phyloP scores from a whole-genome alignment of 2,888 invertebrate species.

The Andrena bicolor region DNA sequence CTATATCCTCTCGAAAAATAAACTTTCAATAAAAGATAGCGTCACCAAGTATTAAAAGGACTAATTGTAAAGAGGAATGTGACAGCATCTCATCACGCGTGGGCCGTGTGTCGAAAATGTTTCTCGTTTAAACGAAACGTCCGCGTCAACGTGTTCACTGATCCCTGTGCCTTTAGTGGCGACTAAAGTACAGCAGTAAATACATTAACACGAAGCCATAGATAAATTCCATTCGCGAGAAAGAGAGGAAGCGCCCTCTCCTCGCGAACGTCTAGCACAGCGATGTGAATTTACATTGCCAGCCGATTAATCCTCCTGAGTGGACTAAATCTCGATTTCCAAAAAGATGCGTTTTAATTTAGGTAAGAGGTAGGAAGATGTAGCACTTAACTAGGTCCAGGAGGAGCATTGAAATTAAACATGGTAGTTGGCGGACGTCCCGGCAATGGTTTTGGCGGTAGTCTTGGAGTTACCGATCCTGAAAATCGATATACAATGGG shows the following conservation, averaged over 20 bases:
- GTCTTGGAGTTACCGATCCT: conserved; percentile 83
- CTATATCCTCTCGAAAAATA: conserved; percentile 76
- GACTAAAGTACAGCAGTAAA: conserved; percentile 25
- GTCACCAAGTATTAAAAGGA: conserved; percentile 53
- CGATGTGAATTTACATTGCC: conserved; percentile 40
- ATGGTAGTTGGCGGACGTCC: conserved; percentile 83
- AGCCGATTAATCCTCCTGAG: conserved; percentile 64
- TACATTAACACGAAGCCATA: conserved; percentile 26
- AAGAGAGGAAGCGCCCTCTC: background rate
- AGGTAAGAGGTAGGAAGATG: conserved; percentile 64
- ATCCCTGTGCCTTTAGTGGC: conserved; percentile 1
- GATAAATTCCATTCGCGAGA: conserved; percentile 8
- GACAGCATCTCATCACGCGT: conserved; percentile 70
- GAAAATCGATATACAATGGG: conserved; percentile 13
- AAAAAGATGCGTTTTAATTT: conserved; percentile 52
- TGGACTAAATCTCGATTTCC: conserved; percentile 72
- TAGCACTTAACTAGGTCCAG: conserved; percentile 80
- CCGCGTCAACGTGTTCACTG: conserved; percentile 38
- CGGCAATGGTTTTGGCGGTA: conserved; percentile 83
- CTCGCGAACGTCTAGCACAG: conserved; percentile 9
- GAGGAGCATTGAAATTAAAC: conserved; percentile 83
- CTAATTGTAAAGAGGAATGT: conserved; percentile 68
- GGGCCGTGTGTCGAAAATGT: conserved; percentile 44
- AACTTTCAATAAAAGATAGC: conserved; percentile 69
- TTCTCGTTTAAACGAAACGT: conserved; percentile 41